Conservation (phyloP, 2,113 vertebrate species). For the Caranx ignobilis region DNA sequence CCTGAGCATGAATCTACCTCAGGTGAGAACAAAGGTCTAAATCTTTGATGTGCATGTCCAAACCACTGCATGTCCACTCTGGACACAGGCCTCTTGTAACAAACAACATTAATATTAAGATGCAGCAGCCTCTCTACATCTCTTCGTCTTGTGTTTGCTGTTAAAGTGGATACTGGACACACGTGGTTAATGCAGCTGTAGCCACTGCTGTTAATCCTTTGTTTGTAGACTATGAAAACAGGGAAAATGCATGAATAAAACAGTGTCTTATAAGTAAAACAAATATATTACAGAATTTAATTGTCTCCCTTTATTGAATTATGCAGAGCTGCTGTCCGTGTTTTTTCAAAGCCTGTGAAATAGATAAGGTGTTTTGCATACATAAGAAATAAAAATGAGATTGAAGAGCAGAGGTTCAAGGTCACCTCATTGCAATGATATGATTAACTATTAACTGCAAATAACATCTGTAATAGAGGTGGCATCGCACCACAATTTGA, state of each 20-base stretch:
- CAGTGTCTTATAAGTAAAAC: not conserved
- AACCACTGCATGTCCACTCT: not conserved
- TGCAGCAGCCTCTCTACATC: not conserved
- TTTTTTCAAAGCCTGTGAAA: not conserved
- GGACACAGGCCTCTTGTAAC: not conserved
- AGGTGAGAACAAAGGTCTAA: not conserved
- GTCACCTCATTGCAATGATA: not conserved
- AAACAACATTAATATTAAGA: not conserved
- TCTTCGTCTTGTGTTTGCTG: not conserved
- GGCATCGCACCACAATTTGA: not conserved
- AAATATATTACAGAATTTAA: not conserved
- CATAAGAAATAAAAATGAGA: not conserved
- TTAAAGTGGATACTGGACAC: not conserved
- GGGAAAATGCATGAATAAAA: slow-evolving; percentile 3
- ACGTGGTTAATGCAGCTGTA: not conserved
- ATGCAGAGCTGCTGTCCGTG: too few species aligned
- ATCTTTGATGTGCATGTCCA: too few species aligned
- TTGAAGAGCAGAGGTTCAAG: not conserved
- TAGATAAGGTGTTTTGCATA: not conserved
- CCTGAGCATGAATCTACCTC: not conserved
- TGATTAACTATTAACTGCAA: slow-evolving; percentile 10
- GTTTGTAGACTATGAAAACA: not conserved
- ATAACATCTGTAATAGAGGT: not conserved
- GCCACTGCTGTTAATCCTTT: not conserved
- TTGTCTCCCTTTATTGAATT: slow-evolving; percentile 13